Percentiles rank a stretch among this genome's conserved stretches.
phyloP scores from a whole-genome alignment of 2,888 invertebrate genomes.

The Catocala nupta region DNA sequence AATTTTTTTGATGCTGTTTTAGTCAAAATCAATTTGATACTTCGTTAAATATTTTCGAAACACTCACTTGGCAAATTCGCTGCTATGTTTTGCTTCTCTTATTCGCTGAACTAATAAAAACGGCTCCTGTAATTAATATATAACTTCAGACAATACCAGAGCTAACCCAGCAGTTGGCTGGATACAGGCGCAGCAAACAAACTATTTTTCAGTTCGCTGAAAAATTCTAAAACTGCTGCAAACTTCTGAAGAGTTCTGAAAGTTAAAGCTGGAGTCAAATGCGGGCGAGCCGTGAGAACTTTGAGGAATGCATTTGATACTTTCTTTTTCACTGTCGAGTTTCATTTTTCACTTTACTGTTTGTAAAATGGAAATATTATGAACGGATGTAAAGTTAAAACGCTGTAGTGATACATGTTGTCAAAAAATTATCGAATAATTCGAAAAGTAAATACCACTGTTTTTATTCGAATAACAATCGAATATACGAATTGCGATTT shows the following conservation, averaged over 20 bases:
- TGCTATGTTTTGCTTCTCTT: too few relatives aligned
- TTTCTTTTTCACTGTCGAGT: constrained; percentile 7
- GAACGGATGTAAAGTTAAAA: too few relatives aligned
- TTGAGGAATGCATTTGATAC: constrained; percentile 15
- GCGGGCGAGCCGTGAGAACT: constrained; percentile 15
- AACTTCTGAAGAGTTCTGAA: constrained; percentile 21
- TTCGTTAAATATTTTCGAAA: too few relatives aligned
- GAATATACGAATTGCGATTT: too few relatives aligned
- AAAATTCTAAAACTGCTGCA: constrained; percentile 15
- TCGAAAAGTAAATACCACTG: too few relatives aligned
- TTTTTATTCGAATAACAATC: too few relatives aligned
- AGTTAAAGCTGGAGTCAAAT: constrained; percentile 31
- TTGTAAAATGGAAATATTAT: constrained; percentile 4
- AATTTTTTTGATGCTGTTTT: too few relatives aligned
- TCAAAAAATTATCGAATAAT: too few relatives aligned
- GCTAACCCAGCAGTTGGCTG: not conserved
- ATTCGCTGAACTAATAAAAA: too few relatives aligned
- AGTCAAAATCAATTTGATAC: too few relatives aligned
- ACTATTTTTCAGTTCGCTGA: constrained; percentile 14
- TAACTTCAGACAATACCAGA: not conserved
- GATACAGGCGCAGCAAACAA: constrained; percentile 12
- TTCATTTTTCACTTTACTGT: constrained; percentile 1
- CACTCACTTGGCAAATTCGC: too few relatives aligned
- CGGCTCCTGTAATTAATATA: not conserved
- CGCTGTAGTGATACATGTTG: too few relatives aligned